Evolutionary conservation across 2,113 vertebrate species (phyloP).

Genomic region (Podilymbus podiceps): DNA sequence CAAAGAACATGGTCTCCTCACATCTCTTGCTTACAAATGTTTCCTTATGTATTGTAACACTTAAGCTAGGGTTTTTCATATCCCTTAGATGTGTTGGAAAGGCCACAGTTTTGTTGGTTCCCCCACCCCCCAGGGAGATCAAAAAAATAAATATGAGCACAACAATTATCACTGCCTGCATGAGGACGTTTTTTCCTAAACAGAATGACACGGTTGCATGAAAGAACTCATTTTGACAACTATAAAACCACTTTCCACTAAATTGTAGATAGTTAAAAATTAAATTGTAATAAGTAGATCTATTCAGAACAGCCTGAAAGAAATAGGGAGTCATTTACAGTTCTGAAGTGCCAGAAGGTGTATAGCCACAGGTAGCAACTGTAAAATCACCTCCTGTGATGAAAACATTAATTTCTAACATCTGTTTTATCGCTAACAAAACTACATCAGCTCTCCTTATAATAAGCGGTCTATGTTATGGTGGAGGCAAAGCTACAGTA

Average conservation of each 20-base stretch:
- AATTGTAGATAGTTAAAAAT: neutral
- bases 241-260: neutral
- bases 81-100: neutral
- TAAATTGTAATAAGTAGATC: neutral
- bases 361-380: neutral
- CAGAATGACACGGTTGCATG: neutral
- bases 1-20: neutral
- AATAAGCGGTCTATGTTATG: neutral
- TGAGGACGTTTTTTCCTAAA: neutral
- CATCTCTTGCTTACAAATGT: neutral
- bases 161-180: neutral
- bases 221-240: neutral
- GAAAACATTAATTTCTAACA: neutral
- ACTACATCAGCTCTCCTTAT: neutral
- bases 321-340: neutral
- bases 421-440: neutral
- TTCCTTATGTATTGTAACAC: neutral
- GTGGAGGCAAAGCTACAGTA: neutral
- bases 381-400: neutral
- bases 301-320: neutral
- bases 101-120: fast-evolving
- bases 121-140: neutral
- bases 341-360: neutral
- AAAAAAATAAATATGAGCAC: neutral
- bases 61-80: neutral